Evolutionary conservation across 2,888 invertebrate genomes (phyloP), one percentile per base, ranked within the genome.

Genomic region (Frankliniella fusca): DNA sequence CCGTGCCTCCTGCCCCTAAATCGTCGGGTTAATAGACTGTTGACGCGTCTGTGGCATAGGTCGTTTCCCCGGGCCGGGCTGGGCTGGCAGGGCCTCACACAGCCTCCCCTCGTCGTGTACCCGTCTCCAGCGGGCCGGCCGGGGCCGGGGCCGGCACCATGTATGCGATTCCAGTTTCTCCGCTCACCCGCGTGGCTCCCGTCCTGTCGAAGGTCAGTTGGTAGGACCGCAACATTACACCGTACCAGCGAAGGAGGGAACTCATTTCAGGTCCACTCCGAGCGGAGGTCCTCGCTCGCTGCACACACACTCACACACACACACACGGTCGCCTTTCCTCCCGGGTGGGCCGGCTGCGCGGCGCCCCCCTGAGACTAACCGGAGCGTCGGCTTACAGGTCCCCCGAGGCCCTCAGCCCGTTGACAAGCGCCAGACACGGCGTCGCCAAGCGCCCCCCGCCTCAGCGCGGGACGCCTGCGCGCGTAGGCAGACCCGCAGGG

Each of bases 11-110:
- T 38, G 70, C 10, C 70, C 70, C 70, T 76, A 76, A 76, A 76
- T 76, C 70, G 70, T 76, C 70, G 70, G 70, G 70, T 23, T 76
- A 76, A 76, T 76, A 76, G 70, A 27, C 70, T 76, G 70, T 27
- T 27, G 70, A 76, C 70, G 70, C 27, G 27, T 76, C 70, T 76
- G 70, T 76, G 70, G 70, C 70, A 76, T 76, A 76, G 70, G 70
- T 76, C 70, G 70, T 61, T 61, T 61, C 61, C 61, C 61, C 0
- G 15, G 61, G 3, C 15, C 5, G 12, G 54, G 61, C 61, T 3
- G 61, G 61, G 61, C 3, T 54, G 54, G 54, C 54, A 1, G 61
- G 61, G 61, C 61, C 15, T n/a, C 38, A 38, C 18, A n/a, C 61
- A 61, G 61, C 61, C 5, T 5, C 38, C 38, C 38, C 38, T n/a